phyloP scores from a whole-genome alignment of 2,888 invertebrate species.

The Hetaerina titia region DNA sequence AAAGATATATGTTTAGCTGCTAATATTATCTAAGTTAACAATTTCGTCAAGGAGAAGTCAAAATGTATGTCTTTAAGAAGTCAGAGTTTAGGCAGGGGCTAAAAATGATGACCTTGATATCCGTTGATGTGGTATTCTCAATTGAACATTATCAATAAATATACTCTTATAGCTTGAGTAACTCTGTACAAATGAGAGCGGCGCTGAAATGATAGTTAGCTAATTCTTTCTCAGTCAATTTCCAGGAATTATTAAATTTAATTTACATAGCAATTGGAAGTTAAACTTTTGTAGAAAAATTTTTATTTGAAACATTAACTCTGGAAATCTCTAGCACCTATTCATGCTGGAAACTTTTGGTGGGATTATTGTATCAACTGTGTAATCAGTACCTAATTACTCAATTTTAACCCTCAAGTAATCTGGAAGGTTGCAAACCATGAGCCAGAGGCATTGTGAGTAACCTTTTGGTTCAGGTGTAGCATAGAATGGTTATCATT shows the following conservation, averaged over 20 bases:
- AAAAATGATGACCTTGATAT: too few species aligned
- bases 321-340: not conserved
- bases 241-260: not conserved
- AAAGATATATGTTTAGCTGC: too few species aligned
- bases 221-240: not conserved
- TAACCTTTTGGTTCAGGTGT: constrained; percentile 40
- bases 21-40: too few species aligned
- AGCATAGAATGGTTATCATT: constrained; percentile 32
- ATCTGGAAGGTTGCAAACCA: not conserved
- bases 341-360: not conserved
- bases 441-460: constrained; percentile 32
- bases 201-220: not conserved
- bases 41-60: too few species aligned
- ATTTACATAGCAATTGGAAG: not conserved
- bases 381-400: not conserved
- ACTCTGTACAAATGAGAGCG: not conserved
- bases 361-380: not conserved
- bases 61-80: too few species aligned
- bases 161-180: not conserved
- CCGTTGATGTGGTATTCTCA: not conserved
- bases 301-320: not conserved
- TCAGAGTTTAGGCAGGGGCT: not conserved
- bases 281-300: not conserved
- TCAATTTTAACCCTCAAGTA: not conserved
- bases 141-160: not conserved